These are phyloP conservation scores for Ptycholaimellus sp. DNA, from an alignment of 2,888 invertebrate species.

Conservation along the genomic window DNA sequence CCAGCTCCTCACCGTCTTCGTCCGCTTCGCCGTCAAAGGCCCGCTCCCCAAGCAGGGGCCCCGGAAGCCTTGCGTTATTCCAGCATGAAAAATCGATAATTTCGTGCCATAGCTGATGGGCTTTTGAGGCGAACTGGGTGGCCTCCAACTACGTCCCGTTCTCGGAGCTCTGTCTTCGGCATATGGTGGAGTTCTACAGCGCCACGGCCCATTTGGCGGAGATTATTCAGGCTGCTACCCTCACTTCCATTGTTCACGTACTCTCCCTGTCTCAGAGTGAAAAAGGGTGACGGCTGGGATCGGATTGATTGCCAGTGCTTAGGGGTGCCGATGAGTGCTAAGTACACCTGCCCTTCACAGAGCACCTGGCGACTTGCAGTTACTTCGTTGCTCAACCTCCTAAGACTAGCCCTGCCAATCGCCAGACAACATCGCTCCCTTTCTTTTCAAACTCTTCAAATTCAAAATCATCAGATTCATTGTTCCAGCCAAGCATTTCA, in stretches of 20 bases:
- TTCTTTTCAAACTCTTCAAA: no score
- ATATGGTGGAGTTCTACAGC: slow-evolving; percentile 49
- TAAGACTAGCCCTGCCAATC: slow-evolving; percentile 60
- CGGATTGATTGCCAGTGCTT: slow-evolving; percentile 35
- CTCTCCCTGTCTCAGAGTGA: neutral
- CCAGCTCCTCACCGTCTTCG: slow-evolving; percentile 28
- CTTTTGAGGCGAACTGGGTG: slow-evolving; percentile 44
- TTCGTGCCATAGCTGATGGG: no score
- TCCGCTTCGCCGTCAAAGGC: slow-evolving; percentile 17
- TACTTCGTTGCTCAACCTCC: slow-evolving; percentile 46
- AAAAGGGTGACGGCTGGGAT: neutral
- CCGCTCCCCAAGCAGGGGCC: no score
- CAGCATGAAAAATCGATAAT: no score
- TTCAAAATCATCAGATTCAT: no score
- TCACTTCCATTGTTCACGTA: slow-evolving; percentile 44
- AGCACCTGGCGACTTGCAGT: slow-evolving; percentile 60
- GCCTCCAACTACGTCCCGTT: slow-evolving; percentile 61
- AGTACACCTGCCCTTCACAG: slow-evolving; percentile 53
- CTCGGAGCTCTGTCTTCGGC: slow-evolving; percentile 50
- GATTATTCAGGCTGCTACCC: slow-evolving; percentile 46
- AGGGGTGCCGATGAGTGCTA: slow-evolving; percentile 47
- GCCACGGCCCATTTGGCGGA: slow-evolving; percentile 44
- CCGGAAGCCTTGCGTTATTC: no score
- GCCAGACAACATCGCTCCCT: slow-evolving; percentile 44
- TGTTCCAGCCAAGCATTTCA: slow-evolving; percentile 14